Conservation (phyloP, 2,888 invertebrate species). For the Chymomyza fuscimana region DNA sequence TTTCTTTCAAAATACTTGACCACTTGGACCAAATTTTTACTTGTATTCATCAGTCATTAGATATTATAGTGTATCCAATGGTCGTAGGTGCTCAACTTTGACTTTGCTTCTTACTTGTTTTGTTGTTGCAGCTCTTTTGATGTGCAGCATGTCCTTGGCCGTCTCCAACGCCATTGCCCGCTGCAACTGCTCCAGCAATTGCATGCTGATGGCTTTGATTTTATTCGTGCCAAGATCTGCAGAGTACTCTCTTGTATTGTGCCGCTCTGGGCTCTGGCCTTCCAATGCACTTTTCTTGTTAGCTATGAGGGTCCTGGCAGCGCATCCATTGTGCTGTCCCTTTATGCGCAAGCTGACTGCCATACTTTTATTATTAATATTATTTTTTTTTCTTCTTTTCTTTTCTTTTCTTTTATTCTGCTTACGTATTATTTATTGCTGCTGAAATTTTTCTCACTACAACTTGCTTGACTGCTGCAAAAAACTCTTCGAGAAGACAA, state of each 20-base stretch:
- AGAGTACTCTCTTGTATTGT: not conserved
- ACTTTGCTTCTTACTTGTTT: not conserved
- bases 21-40: too few species aligned
- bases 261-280: slow-evolving; percentile 8
- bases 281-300: slow-evolving; percentile 70
- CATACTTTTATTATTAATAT: slow-evolving; percentile 73
- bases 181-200: slow-evolving; percentile 47
- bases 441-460: slow-evolving; percentile 69
- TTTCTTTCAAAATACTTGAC: too few species aligned
- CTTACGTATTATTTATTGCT: slow-evolving; percentile 69
- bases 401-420: slow-evolving; percentile 9
- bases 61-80: not conserved
- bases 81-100: not conserved
- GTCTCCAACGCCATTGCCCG: not conserved
- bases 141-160: not conserved
- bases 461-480: slow-evolving; percentile 64
- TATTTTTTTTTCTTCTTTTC: slow-evolving; percentile 27
- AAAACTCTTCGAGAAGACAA: slow-evolving; percentile 68
- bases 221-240: slow-evolving; percentile 58
- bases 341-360: slow-evolving; percentile 54
- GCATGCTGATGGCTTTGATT: slow-evolving; percentile 73
- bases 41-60: too few species aligned
- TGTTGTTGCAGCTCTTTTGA: not conserved
- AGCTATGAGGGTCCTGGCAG: slow-evolving; percentile 42
- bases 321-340: slow-evolving; percentile 64